These are phyloP conservation scores for Thereva unica DNA, from an alignment of 2,888 invertebrate genomes.

Conservation along the genomic window DNA sequence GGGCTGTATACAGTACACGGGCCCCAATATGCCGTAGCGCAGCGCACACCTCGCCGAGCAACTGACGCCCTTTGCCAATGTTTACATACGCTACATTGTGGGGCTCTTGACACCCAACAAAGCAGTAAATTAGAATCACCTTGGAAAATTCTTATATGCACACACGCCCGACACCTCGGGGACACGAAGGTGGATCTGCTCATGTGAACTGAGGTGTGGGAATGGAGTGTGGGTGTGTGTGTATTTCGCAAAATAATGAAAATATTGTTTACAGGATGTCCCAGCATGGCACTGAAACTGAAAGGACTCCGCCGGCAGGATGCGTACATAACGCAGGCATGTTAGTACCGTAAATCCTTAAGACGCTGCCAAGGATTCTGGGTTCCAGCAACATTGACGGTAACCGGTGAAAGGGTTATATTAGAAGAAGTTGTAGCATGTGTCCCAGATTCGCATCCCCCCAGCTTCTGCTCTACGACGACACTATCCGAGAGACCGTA, in stretches of 20 bases:
- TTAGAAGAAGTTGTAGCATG: conserved; percentile 8
- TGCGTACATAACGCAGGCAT: not conserved
- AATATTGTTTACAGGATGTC: conserved; percentile 16
- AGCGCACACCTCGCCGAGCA: not conserved
- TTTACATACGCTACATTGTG: conserved; percentile 9
- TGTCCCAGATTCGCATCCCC: not conserved
- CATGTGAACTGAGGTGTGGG: conserved; percentile 10
- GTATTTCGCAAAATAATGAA: conserved; percentile 22
- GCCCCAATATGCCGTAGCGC: not conserved
- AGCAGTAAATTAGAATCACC: conserved; percentile 32
- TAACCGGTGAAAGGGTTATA: conserved; percentile 25
- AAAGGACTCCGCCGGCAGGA: not conserved
- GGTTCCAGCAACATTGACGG: conserved; percentile 3
- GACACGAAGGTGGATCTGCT: conserved; percentile 1
- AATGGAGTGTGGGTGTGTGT: conserved; percentile 10
- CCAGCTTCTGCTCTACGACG: not conserved
- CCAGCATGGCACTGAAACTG: not conserved
- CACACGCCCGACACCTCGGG: not conserved
- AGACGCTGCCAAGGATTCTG: not conserved
- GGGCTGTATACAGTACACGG: conserved; percentile 8
- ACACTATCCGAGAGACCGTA: no score
- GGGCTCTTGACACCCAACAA: not conserved
- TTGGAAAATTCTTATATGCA: conserved; percentile 18
- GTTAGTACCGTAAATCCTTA: not conserved
- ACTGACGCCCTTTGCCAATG: no score